Evolutionary conservation across 2,888 invertebrate genomes (phyloP).

Genomic region (Pseudococcus jackbeardsleyi): DNA sequence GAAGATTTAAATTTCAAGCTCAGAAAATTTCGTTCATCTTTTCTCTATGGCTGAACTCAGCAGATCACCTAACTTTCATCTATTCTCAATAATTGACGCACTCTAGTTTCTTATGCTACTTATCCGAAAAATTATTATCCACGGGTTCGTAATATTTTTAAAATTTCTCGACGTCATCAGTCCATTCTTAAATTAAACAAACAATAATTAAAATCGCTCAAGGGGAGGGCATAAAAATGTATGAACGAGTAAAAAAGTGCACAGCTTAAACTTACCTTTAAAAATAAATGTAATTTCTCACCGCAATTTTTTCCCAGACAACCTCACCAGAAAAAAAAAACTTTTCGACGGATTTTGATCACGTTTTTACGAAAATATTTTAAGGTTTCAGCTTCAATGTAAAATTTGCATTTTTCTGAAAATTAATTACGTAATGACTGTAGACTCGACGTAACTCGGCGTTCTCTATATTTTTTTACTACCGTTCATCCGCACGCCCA

Average conservation of each 20-base stretch:
- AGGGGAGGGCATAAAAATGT: not conserved
- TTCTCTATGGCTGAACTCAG: no score
- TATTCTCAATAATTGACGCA: no score
- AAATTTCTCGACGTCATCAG: no score
- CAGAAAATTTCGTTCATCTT: no score
- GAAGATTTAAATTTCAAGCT: no score
- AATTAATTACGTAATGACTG: constrained; percentile 40
- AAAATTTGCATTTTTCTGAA: constrained; percentile 40
- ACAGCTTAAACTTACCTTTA: not conserved
- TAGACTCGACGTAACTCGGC: constrained; percentile 15
- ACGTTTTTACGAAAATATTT: not conserved
- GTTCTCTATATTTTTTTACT: not conserved
- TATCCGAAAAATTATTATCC: no score
- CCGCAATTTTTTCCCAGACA: not conserved
- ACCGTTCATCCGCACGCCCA: not conserved
- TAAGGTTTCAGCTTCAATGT: constrained; percentile 42
- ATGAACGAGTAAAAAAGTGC: not conserved
- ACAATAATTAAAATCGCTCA: not conserved
- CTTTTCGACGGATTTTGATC: not conserved
- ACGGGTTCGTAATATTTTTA: no score
- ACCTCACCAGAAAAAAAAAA: not conserved
- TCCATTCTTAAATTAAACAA: not conserved
- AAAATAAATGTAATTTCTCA: not conserved
- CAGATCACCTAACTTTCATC: no score
- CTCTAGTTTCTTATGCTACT: no score